phyloP scores from a whole-genome alignment of 2,888 invertebrate genomes.

The Ichneumoninae sp. region DNA sequence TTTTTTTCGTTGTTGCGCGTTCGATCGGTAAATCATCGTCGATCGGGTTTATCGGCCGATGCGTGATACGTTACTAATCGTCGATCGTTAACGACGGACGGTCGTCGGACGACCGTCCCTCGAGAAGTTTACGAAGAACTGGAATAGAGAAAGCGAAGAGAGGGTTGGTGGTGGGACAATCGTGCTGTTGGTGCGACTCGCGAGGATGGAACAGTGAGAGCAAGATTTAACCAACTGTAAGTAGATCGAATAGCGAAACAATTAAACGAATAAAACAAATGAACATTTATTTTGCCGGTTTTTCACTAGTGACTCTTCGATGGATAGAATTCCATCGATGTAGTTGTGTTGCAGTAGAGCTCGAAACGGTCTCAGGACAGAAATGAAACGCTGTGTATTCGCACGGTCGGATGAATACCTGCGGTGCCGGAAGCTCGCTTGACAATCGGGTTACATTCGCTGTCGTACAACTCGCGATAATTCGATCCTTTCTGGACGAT shows the following conservation, averaged over 20 bases:
- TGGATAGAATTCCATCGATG: slow-evolving; percentile 7
- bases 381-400: slow-evolving; percentile 23
- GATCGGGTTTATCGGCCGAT: slow-evolving; percentile 32
- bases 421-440: slow-evolving; percentile 67
- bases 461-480: slow-evolving; percentile 71
- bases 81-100: slow-evolving; percentile 33
- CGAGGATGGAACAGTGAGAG: slow-evolving; percentile 64
- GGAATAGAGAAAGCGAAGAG: slow-evolving; percentile 7
- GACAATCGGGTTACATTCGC: slow-evolving; percentile 33
- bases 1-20: background rate
- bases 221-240: slow-evolving; percentile 62
- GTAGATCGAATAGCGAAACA: slow-evolving; percentile 50
- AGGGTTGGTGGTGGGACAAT: slow-evolving; percentile 58
- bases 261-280: slow-evolving; percentile 7
- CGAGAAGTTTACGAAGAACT: slow-evolving; percentile 34
- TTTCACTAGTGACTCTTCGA: slow-evolving; percentile 29
- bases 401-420: slow-evolving; percentile 78
- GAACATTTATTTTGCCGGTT: background rate
- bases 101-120: slow-evolving; percentile 41
- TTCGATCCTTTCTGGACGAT: slow-evolving; percentile 81
- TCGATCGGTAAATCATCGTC: slow-evolving; percentile 1
- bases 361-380: slow-evolving; percentile 16
- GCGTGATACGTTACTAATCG: slow-evolving; percentile 25
- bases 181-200: slow-evolving; percentile 58
- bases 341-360: background rate